phyloP scores from a whole-genome alignment of 1,140 invertebrate species.

The Drosophila subpulchrella region DNA sequence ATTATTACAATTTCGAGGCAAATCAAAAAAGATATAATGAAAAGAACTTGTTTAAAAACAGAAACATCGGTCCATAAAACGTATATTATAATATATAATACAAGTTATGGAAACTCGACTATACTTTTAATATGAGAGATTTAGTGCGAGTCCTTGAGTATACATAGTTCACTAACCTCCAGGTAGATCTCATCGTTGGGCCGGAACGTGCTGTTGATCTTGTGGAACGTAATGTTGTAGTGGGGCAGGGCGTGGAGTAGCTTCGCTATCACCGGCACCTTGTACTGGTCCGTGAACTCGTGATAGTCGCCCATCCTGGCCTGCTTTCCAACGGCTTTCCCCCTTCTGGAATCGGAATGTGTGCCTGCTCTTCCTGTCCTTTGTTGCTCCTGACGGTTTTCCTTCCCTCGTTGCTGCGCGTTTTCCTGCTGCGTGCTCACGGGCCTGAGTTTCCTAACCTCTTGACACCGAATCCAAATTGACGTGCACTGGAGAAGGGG shows the following conservation, averaged over 20 bases:
- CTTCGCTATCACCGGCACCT: constrained; percentile 91
- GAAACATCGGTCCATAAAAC: too few relatives aligned
- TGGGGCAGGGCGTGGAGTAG: constrained; percentile 94
- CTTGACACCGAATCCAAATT: constrained; percentile 81
- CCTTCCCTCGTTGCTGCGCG: constrained; percentile 9
- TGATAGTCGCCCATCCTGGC: constrained; percentile 80
- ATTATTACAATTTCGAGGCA: too few relatives aligned
- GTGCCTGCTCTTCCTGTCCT: constrained; percentile 14
- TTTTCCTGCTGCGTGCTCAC: constrained; percentile 62
- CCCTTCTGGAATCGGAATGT: constrained; percentile 16
- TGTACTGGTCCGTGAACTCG: constrained; percentile 89
- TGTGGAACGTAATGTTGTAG: constrained; percentile 94
- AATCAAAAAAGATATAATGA: too few relatives aligned
- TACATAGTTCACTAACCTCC: constrained; percentile 88
- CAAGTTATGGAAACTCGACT: too few relatives aligned
- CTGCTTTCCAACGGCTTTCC: background rate
- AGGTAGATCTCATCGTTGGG: constrained; percentile 94
- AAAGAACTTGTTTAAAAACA: too few relatives aligned
- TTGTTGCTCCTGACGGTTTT: constrained; percentile 18
- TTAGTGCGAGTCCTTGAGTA: too few relatives aligned
- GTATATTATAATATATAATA: too few relatives aligned
- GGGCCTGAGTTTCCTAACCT: constrained; percentile 72
- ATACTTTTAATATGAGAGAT: too few relatives aligned
- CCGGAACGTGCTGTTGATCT: constrained; percentile 95
- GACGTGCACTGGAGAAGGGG: constrained; percentile 53